phyloP scores from a whole-genome alignment of 2,797 vertebrate species.

The Leucoraja ocellata region DNA sequence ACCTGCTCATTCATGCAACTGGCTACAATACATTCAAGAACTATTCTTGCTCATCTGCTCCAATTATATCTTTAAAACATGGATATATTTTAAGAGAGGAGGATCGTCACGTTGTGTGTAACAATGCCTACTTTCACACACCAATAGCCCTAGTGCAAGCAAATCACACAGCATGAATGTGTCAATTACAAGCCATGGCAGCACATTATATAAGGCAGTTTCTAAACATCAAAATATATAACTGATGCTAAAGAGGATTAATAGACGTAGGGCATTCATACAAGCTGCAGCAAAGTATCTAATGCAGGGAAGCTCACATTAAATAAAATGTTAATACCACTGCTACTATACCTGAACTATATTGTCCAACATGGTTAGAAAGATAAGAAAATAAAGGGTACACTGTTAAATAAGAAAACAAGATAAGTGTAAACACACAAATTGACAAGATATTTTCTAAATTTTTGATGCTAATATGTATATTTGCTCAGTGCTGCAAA shows the following conservation, averaged over 20 bases:
- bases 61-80: background rate
- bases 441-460: background rate
- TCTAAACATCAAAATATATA: background rate
- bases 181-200: background rate
- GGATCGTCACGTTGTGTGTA: background rate
- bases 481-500: background rate
- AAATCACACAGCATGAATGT: background rate
- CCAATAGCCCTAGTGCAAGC: background rate
- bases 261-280: background rate
- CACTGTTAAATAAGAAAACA: conserved; percentile 38
- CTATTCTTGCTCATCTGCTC: background rate
- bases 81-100: too few species aligned
- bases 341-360: conserved; percentile 36
- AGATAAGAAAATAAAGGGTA: conserved; percentile 35
- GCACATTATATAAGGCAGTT: background rate
- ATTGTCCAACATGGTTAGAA: conserved; percentile 36
- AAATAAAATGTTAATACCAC: conserved; percentile 12
- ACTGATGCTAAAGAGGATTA: background rate
- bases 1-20: background rate
- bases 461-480: background rate
- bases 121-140: background rate
- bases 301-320: background rate
- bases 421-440: conserved; percentile 21
- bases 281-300: conserved; percentile 18
- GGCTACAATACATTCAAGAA: background rate